Evolutionary conservation across 1,140 invertebrate genomes (phyloP).

Genomic region (Drosophila triauraria): DNA sequence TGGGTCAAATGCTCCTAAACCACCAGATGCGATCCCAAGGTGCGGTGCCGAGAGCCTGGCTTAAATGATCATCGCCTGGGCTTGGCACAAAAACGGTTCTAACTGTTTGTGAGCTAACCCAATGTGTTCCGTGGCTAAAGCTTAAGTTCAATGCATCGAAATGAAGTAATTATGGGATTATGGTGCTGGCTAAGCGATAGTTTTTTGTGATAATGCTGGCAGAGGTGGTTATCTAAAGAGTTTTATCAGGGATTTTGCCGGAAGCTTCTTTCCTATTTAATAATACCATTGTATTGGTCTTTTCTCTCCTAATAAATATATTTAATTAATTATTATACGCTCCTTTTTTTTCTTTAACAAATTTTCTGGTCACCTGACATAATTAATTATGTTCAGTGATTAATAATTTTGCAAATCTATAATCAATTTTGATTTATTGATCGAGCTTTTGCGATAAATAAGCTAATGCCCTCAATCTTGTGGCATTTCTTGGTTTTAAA

Average conservation of each 20-base stretch:
- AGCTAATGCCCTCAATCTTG: constrained; percentile 21
- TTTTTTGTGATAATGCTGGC: neutral
- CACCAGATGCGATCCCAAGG: constrained; percentile 17
- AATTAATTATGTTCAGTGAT: neutral
- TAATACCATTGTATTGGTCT: no score
- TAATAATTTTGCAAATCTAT: neutral
- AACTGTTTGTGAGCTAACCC: constrained; percentile 37
- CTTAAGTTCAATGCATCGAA: constrained; percentile 15
- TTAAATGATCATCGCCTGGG: constrained; percentile 33
- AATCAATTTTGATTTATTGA: constrained; percentile 31
- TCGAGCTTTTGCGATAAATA: constrained; percentile 5
- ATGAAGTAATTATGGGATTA: constrained; percentile 19
- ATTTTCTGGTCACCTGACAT: neutral
- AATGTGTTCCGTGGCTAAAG: neutral
- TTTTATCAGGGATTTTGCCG: no score
- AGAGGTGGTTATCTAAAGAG: no score
- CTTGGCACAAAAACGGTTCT: constrained; percentile 27
- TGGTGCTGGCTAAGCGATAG: neutral
- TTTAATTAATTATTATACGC: neutral
- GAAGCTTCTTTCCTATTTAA: no score
- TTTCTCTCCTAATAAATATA: neutral
- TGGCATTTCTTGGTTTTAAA: constrained; percentile 9
- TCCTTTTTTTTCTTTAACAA: no score
- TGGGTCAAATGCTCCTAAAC: constrained; percentile 35
- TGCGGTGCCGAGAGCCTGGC: constrained; percentile 14